Evolutionary conservation across 2,113 vertebrate species (phyloP).

Genomic region (Hemibagrus wyckioides): DNA sequence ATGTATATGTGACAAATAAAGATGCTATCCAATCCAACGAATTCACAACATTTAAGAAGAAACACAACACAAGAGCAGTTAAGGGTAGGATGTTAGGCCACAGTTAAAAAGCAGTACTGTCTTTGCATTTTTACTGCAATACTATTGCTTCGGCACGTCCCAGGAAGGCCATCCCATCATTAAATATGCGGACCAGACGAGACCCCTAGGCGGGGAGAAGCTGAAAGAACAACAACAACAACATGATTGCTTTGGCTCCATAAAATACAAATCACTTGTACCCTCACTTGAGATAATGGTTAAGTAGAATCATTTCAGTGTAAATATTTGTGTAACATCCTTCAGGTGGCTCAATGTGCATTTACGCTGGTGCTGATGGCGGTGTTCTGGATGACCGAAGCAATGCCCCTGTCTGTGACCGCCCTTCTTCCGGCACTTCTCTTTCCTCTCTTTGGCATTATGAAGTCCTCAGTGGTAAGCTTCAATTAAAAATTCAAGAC

Average conservation of each 20-base stretch:
- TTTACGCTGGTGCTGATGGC: conserved; percentile 83
- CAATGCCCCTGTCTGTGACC: conserved; percentile 82
- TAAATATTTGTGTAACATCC: conserved; percentile 34
- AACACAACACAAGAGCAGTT: neutral
- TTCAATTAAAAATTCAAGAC: neutral
- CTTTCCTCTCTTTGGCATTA: conserved; percentile 87
- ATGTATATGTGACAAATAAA: too few relatives aligned
- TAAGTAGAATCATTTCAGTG: neutral
- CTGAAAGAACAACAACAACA: too few relatives aligned
- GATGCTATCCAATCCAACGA: neutral
- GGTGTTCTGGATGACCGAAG: conserved; percentile 86
- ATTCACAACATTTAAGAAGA: neutral
- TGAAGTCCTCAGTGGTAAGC: conserved; percentile 80
- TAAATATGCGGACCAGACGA: too few relatives aligned
- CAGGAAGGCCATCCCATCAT: too few relatives aligned
- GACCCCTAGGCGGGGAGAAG: too few relatives aligned
- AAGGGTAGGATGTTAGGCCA: neutral
- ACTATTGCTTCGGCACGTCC: too few relatives aligned
- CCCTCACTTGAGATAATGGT: neutral
- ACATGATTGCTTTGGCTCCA: neutral
- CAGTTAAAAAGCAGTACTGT: neutral
- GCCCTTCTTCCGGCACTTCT: conserved; percentile 86
- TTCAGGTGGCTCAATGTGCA: conserved; percentile 87
- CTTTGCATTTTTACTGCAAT: neutral
- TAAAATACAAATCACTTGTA: neutral